phyloP scores from a whole-genome alignment of 2,888 invertebrate genomes.

The Scaptomyza parva region DNA sequence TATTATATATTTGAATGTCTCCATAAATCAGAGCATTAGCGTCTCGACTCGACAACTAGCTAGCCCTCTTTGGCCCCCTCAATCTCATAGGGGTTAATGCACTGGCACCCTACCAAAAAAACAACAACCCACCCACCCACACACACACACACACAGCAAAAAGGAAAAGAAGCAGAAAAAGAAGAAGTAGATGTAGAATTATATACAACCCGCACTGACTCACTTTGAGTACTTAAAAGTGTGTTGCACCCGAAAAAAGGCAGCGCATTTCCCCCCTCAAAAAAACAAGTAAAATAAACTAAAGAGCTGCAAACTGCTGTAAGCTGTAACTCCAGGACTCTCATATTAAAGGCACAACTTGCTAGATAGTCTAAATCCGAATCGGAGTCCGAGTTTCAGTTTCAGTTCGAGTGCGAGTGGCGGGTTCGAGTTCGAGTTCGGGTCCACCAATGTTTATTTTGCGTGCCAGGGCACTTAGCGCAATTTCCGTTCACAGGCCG shows the following conservation, averaged over 20 bases:
- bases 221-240: conserved; percentile 70
- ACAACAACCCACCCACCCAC: conserved; percentile 3
- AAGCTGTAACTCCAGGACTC: conserved; percentile 20
- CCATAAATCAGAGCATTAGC: too few relatives aligned
- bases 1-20: too few relatives aligned
- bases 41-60: too few relatives aligned
- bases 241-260: conserved; percentile 74
- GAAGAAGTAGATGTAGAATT: conserved; percentile 34
- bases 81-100: conserved; percentile 66
- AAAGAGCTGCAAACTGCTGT: conserved; percentile 14
- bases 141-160: background rate
- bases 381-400: too few relatives aligned
- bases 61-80: conserved; percentile 17
- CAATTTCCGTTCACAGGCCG: conserved; percentile 70
- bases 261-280: conserved; percentile 19
- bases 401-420: too few relatives aligned
- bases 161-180: conserved; percentile 4
- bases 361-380: too few relatives aligned
- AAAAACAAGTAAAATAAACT: conserved; percentile 28
- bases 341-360: conserved; percentile 39
- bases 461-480: conserved; percentile 71
- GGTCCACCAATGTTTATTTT: conserved; percentile 72
- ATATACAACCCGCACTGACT: conserved; percentile 51
- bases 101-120: conserved; percentile 63
- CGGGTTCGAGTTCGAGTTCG: background rate